Evolutionary conservation across 2,113 vertebrate genomes (phyloP).

Genomic region (Sitta europaea): DNA sequence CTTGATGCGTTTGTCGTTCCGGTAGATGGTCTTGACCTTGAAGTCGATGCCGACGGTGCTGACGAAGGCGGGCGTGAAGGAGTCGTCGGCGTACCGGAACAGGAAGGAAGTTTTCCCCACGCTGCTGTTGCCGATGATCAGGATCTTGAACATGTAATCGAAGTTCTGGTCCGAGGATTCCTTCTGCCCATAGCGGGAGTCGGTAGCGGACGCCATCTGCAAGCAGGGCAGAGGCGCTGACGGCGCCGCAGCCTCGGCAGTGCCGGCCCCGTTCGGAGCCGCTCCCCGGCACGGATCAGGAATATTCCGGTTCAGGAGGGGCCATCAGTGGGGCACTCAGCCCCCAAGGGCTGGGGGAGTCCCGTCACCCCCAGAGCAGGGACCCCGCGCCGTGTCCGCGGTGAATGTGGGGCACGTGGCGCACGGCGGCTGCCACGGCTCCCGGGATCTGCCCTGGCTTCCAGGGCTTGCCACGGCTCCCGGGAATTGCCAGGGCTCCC

Average conservation of each 20-base stretch:
- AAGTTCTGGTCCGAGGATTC: conserved; percentile 87
- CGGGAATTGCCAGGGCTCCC: not conserved
- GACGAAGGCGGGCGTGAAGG: conserved; percentile 87
- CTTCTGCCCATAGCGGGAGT: conserved; percentile 88
- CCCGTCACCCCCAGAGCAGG: fast-evolving
- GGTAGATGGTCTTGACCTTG: conserved; percentile 90
- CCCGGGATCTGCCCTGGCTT: fast-evolving
- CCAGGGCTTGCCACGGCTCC: fast-evolving
- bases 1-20: conserved; percentile 87
- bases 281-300: fast-evolving
- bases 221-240: not conserved
- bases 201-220: conserved; percentile 94
- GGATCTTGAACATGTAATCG: conserved; percentile 90
- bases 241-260: fast-evolving
- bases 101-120: conserved; percentile 89
- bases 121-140: conserved; percentile 89
- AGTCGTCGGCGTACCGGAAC: conserved; percentile 88
- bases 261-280: fast-evolving
- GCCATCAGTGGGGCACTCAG: not conserved
- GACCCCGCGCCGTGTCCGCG: fast-evolving
- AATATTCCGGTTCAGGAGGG: fast-evolving
- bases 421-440: fast-evolving
- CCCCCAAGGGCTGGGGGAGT: not conserved
- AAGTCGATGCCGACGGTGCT: conserved; percentile 90
- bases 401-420: not conserved